Conservation (phyloP, 2,797 vertebrate genomes). For the Pteronotus mesoamericanus region DNA sequence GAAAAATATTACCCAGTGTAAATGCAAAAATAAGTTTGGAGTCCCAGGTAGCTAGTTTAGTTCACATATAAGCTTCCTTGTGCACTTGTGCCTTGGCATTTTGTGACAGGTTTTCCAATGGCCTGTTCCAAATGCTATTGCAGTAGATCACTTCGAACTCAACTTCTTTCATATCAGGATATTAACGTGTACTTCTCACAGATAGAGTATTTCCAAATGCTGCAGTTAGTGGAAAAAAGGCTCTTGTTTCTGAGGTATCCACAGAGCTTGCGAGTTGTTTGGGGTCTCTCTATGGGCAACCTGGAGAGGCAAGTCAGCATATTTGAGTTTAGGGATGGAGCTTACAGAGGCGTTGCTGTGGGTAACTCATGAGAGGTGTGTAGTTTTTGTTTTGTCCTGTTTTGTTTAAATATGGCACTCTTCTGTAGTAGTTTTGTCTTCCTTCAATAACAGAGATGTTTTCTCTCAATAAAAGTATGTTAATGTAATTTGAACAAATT, state of each 20-base stretch:
- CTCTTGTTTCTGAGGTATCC: background rate
- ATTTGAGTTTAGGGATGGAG: background rate
- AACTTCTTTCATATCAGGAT: background rate
- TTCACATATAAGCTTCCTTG: background rate
- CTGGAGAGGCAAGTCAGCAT: constrained; percentile 12
- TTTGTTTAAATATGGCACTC: background rate
- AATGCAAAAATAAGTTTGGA: background rate
- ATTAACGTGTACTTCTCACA: constrained; percentile 51
- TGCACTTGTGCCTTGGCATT: background rate
- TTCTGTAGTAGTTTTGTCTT: background rate
- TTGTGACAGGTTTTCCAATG: background rate
- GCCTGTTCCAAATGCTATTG: background rate
- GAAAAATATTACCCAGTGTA: background rate
- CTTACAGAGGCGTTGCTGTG: background rate
- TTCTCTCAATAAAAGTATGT: background rate
- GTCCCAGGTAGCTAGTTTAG: background rate
- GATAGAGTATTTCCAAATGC: constrained; percentile 44
- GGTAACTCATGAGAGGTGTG: background rate
- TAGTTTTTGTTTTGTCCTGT: background rate
- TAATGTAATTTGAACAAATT: background rate
- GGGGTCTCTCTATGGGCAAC: fast-evolving
- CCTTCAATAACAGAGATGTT: background rate
- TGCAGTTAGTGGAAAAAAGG: constrained; percentile 6
- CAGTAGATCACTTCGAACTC: background rate
- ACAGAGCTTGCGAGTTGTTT: background rate